These are phyloP conservation scores for Synanthedon andrenaeformis DNA, from an alignment of 2,888 invertebrate species.

Conservation along the genomic window DNA sequence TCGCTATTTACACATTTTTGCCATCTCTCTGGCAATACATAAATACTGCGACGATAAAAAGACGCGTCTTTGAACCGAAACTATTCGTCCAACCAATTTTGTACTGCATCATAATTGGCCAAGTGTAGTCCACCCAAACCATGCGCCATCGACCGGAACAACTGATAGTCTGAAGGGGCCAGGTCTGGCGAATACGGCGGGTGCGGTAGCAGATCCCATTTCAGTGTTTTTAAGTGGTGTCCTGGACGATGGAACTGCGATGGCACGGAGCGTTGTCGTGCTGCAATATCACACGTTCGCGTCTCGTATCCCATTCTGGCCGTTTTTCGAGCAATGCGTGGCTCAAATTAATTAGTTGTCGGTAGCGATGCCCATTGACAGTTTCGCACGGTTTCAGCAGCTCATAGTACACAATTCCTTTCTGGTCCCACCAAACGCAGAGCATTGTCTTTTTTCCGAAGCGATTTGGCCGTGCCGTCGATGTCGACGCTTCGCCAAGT, in stretches of 20 bases:
- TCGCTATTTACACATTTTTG: no score
- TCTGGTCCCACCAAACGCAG: background rate
- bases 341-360: background rate
- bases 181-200: conserved; percentile 1
- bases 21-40: no score
- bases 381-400: no score
- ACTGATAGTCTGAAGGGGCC: background rate
- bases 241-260: background rate
- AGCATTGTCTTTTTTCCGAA: background rate
- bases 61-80: no score
- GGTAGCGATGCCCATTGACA: background rate
- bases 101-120: no score
- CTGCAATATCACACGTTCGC: background rate
- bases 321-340: background rate
- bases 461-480: background rate
- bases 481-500: no score
- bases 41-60: no score
- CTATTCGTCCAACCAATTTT: no score
- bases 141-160: background rate
- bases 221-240: background rate
- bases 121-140: no score
- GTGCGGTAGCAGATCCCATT: background rate
- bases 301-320: background rate
- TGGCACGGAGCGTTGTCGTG: background rate
- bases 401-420: no score